These are phyloP conservation scores for Emydocephalus ijimae DNA, from an alignment of 2,113 vertebrate genomes.

Conservation along the genomic window DNA sequence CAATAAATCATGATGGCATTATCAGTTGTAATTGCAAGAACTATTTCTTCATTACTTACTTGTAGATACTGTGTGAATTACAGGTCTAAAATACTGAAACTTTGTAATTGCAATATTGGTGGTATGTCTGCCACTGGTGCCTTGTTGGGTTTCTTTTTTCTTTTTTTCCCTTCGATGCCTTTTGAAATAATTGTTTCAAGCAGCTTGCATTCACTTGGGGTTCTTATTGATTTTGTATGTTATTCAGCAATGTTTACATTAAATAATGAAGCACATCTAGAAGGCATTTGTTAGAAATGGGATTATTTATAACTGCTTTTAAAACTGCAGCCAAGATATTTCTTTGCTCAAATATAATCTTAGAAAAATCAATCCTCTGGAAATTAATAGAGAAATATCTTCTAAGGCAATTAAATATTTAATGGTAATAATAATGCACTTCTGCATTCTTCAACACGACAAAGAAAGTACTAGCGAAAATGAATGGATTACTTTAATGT, in stretches of 20 bases:
- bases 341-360: conserved; percentile 19
- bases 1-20: neutral
- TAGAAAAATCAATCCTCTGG: neutral
- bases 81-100: neutral
- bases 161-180: neutral
- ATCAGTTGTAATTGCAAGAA: neutral
- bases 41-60: neutral
- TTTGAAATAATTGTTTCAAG: conserved; percentile 28
- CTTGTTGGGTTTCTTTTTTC: neutral
- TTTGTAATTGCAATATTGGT: conserved; percentile 11
- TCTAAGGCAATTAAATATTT: conserved; percentile 27
- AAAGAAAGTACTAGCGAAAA: conserved; percentile 11
- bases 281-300: conserved; percentile 9
- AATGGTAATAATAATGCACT: conserved; percentile 13
- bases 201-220: neutral
- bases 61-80: neutral
- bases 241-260: conserved; percentile 24
- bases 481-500: conserved; percentile 21
- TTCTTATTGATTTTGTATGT: conserved; percentile 22
- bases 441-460: conserved; percentile 6
- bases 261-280: conserved; percentile 21
- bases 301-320: conserved; percentile 6
- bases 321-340: conserved; percentile 15
- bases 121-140: neutral
- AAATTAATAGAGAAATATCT: conserved; percentile 21